phyloP scores from a whole-genome alignment of 2,888 invertebrate species.

The Boloria selene region DNA sequence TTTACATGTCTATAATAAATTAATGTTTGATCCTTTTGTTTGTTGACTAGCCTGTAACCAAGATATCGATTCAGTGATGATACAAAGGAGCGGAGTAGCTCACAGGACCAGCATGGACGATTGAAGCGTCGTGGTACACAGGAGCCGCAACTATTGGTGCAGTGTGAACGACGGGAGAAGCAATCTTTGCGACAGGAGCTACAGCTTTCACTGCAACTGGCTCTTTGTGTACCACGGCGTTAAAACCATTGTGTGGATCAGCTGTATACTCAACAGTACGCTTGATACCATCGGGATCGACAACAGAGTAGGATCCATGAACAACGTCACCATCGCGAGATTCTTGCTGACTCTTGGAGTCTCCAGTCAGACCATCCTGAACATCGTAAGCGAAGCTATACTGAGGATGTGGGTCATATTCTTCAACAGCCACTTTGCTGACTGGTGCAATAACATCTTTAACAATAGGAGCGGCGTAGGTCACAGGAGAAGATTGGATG shows the following conservation, averaged over 20 bases:
- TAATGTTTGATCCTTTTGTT: slow-evolving; percentile 26
- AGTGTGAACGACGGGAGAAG: slow-evolving; percentile 52
- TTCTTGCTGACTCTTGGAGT: slow-evolving; percentile 68
- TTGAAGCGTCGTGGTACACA: slow-evolving; percentile 44
- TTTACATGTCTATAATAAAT: slow-evolving; percentile 27
- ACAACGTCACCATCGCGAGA: slow-evolving; percentile 68
- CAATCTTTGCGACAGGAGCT: slow-evolving; percentile 49
- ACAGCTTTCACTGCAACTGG: slow-evolving; percentile 55
- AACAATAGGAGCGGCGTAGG: slow-evolving; percentile 53
- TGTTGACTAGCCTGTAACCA: slow-evolving; percentile 33
- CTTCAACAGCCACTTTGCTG: slow-evolving; percentile 56
- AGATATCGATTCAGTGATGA: slow-evolving; percentile 78
- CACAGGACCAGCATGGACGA: slow-evolving; percentile 48
- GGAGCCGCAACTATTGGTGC: slow-evolving; percentile 39
- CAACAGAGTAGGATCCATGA: slow-evolving; percentile 68
- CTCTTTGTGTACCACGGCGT: slow-evolving; percentile 69
- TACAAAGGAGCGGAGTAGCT: slow-evolving; percentile 83
- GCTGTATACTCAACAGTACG: slow-evolving; percentile 71
- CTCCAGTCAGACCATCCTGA: slow-evolving; percentile 67
- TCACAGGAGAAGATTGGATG: slow-evolving; percentile 51
- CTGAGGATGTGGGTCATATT: slow-evolving; percentile 65
- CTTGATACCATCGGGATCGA: slow-evolving; percentile 68
- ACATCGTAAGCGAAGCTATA: slow-evolving; percentile 78
- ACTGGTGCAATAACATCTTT: slow-evolving; percentile 52
- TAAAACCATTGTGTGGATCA: slow-evolving; percentile 70